Conservation (phyloP, 2,113 vertebrate genomes). For the Petromus typicus region DNA sequence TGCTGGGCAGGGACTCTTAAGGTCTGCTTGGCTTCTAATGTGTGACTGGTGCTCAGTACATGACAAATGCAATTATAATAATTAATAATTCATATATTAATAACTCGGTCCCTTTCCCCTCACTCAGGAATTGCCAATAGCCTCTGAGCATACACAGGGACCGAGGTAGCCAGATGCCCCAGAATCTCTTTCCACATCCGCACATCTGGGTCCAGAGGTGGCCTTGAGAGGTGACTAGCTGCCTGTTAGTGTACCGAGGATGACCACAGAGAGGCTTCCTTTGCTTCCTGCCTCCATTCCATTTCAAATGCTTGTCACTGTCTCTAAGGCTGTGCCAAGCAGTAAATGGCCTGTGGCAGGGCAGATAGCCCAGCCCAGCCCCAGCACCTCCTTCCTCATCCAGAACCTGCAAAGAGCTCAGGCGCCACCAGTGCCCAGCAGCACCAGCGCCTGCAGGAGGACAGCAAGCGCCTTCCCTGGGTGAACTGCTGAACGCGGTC, state of each 20-base stretch:
- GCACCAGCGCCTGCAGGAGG: background rate
- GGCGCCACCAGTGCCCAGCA: background rate
- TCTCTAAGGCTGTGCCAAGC: background rate
- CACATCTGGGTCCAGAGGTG: conserved; percentile 53
- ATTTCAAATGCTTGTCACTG: conserved; percentile 34
- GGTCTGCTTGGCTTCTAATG: conserved; percentile 68
- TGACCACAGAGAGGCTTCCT: background rate
- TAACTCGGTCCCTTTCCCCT: conserved; percentile 53
- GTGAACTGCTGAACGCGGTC: background rate
- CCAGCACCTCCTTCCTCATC: background rate
- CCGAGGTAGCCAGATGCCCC: background rate
- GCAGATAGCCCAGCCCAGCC: background rate
- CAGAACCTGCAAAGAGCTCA: background rate
- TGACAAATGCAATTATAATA: conserved; percentile 81
- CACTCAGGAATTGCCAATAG: conserved; percentile 36
- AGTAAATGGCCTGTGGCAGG: background rate
- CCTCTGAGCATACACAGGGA: background rate
- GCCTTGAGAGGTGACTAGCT: conserved; percentile 57
- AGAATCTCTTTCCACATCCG: background rate
- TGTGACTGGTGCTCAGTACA: conserved; percentile 72
- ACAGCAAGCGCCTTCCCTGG: background rate
- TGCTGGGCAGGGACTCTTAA: conserved; percentile 67
- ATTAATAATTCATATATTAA: conserved; percentile 84
- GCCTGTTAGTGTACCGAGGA: background rate
- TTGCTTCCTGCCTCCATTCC: conserved; percentile 11